phyloP scores from a whole-genome alignment of 2,797 vertebrate species.

The Lepilemur ruficaudatus region DNA sequence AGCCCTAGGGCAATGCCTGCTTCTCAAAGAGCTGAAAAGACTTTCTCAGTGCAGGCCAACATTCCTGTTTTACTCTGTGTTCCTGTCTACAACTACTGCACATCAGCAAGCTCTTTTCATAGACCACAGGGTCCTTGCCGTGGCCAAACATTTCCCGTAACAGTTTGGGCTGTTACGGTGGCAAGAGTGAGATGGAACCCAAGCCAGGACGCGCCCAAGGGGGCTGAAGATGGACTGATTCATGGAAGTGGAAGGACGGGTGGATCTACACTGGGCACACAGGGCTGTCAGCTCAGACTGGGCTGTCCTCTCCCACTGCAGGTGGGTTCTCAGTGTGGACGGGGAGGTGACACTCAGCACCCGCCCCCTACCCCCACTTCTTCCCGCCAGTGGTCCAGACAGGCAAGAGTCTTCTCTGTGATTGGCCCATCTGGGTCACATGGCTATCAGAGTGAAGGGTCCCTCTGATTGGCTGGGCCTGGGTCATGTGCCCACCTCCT shows the following conservation, averaged over 20 bases:
- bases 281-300: neutral
- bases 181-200: neutral
- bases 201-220: neutral
- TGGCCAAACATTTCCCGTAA: neutral
- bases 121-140: neutral
- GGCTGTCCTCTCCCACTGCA: neutral
- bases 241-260: neutral
- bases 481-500: neutral
- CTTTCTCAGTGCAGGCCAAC: neutral
- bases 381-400: neutral
- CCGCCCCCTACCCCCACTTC: neutral
- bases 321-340: neutral
- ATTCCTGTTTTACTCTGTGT: neutral
- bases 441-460: accelerated
- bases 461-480: neutral
- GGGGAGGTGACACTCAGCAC: neutral
- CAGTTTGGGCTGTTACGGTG: neutral
- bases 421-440: neutral
- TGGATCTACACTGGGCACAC: neutral
- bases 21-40: neutral
- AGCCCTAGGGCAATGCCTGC: neutral
- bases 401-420: neutral
- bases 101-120: neutral
- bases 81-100: no score
- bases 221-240: neutral